These are phyloP conservation scores for Protonibea diacanthus DNA, from an alignment of 2,797 vertebrate genomes.

Conservation along the genomic window DNA sequence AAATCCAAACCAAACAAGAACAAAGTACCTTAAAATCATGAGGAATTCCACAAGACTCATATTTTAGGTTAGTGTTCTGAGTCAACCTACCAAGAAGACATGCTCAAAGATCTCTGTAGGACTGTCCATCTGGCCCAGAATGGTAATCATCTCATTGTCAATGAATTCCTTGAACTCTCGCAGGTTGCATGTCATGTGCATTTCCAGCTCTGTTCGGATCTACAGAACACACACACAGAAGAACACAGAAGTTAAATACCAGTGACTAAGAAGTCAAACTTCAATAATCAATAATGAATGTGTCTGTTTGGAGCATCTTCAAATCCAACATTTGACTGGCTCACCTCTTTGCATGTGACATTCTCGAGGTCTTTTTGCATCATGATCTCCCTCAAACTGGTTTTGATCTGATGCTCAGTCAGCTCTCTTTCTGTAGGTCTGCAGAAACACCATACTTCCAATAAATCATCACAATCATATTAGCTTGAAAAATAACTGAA, in stretches of 20 bases:
- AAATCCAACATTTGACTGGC: constrained; percentile 8
- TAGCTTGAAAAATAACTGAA: background rate
- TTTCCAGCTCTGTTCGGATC: constrained; percentile 97
- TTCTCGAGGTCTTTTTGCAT: constrained; percentile 99
- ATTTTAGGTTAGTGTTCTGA: background rate
- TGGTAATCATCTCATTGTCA: constrained; percentile 98
- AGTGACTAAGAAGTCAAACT: background rate
- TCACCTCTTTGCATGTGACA: constrained; percentile 95
- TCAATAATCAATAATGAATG: background rate
- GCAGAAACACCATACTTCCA: constrained; percentile 36
- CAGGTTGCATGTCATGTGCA: constrained; percentile 98
- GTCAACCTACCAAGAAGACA: constrained; percentile 91
- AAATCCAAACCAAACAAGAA: constrained; percentile 49
- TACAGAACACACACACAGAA: constrained; percentile 52
- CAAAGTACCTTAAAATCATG: constrained; percentile 54
- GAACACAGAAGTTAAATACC: background rate
- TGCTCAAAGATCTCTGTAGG: constrained; percentile 98
- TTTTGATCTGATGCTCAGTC: constrained; percentile 94
- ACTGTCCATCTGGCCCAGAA: constrained; percentile 99
- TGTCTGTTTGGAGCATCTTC: background rate
- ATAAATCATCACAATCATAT: background rate
- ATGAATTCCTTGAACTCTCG: constrained; percentile 98
- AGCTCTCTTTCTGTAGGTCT: constrained; percentile 97
- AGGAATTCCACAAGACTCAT: constrained; percentile 28
- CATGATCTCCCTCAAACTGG: constrained; percentile 96